Evolutionary conservation across 2,113 vertebrate genomes (phyloP), one percentile per base, ranked within the genome.

Genomic region (Percopsis transmontana): DNA sequence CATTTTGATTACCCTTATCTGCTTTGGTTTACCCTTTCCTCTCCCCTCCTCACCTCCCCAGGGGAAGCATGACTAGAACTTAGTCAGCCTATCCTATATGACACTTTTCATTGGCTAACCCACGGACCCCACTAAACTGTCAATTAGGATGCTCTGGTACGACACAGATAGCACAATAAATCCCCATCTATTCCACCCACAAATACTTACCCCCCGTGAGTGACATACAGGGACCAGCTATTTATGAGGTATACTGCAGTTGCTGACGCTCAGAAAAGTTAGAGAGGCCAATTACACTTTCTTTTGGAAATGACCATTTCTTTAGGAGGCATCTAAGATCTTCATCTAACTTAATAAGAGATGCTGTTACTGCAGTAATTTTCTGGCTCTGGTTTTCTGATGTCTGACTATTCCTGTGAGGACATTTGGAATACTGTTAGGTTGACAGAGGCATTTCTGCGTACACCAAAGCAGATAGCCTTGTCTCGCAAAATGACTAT

Each of bases 21-120:
- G 1, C 51, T 13, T 2, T 2, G 13, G 8, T 53, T 18, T 59
- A 11, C 53, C 40, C 14, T 44, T 6, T 42, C 40, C 18, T 60
- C 24, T 24, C n/a, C 50, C 44, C 41, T 57, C 13, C 40, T 38
- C 0, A 45, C 19, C 18, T 20, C 3, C 15, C 48, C 20, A 24
- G 10, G 14, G 20, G 58, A 24, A 24, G 38, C 58, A 24, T 39
- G 54, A 33, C 16, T 18, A 39, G 6, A 18, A 54, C 44, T 54
- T 50, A 0, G 7, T 76, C 68, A 80, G 80, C 73, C 64, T 50
- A 62, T 83, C 64, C 2, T 58, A 1, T 58, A 6, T 42, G 14
- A 40, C 45, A 71, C 42, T 50, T 19, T 50, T 50, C 18, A 19
- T 19, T 12, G n/a, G 19, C 15, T 15, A 33, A n/a, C 11, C 48